phyloP scores from a whole-genome alignment of 2,113 vertebrate genomes.

The Rhinolophus ferrumequinum region DNA sequence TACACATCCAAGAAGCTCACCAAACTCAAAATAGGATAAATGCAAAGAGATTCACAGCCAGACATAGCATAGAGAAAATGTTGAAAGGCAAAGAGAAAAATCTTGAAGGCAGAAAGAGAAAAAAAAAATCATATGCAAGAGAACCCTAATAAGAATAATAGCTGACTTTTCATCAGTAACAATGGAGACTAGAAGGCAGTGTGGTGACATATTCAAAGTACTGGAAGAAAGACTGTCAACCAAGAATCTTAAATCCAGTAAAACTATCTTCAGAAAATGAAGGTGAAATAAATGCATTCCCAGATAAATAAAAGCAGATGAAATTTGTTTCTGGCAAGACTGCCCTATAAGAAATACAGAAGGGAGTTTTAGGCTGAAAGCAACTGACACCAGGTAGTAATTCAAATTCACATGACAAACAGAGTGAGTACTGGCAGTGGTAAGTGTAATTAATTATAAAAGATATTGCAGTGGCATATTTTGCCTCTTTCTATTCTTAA shows the following conservation, averaged over 20 bases:
- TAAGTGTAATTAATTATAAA: constrained; percentile 43
- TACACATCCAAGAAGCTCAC: neutral
- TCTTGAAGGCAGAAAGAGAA: neutral
- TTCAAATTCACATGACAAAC: constrained; percentile 18
- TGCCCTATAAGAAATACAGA: constrained; percentile 19
- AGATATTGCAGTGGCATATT: neutral
- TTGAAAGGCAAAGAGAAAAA: constrained; percentile 11
- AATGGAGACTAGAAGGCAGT: neutral
- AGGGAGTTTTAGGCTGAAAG: neutral
- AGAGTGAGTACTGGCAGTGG: neutral
- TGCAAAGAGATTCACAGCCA: neutral
- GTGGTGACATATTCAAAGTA: neutral
- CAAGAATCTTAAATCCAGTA: constrained; percentile 17
- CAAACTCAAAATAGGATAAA: neutral
- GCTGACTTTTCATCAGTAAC: neutral
- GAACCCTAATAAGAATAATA: neutral
- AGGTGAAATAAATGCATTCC: neutral
- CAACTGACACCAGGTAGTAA: neutral
- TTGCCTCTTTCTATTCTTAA: constrained; percentile 31
- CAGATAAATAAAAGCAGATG: neutral
- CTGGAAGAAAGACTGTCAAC: neutral
- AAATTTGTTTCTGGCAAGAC: neutral
- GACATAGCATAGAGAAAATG: neutral
- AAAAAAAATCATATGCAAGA: neutral
- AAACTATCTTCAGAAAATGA: constrained; percentile 45